These are phyloP conservation scores for Tenebrio molitor DNA, from an alignment of 1,140 invertebrate species.

Conservation along the genomic window DNA sequence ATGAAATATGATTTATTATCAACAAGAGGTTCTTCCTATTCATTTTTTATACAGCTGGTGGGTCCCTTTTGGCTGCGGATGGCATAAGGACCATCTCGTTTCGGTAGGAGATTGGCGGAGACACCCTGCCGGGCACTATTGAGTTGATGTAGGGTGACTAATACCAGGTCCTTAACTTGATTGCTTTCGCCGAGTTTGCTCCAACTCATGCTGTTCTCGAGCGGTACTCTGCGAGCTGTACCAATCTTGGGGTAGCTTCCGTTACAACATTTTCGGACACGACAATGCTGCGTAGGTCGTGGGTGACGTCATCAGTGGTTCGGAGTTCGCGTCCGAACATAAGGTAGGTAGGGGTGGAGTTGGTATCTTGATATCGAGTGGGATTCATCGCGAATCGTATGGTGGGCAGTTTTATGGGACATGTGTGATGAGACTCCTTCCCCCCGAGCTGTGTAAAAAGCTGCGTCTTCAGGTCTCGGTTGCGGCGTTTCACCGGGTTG, in stretches of 20 bases:
- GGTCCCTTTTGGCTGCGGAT: too few species aligned
- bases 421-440: constrained; percentile 61
- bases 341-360: constrained; percentile 34
- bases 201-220: neutral
- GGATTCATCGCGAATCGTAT: constrained; percentile 62
- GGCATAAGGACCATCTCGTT: too few species aligned
- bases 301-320: constrained; percentile 36
- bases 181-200: neutral
- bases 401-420: constrained; percentile 62
- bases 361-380: constrained; percentile 52
- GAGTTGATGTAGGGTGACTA: too few species aligned
- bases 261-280: too few species aligned
- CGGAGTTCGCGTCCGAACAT: constrained; percentile 49
- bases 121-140: too few species aligned
- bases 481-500: too few species aligned
- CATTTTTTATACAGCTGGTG: too few species aligned
- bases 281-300: constrained; percentile 26
- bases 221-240: neutral
- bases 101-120: too few species aligned
- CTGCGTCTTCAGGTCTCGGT: constrained; percentile 65
- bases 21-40: too few species aligned
- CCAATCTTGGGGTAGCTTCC: neutral
- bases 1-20: too few species aligned
- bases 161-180: too few species aligned
- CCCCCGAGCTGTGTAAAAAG: constrained; percentile 58